Percentiles rank a stretch among this genome's conserved stretches.
phyloP scores from a whole-genome alignment of 2,888 invertebrate genomes.

The Polydrusus pterygomalis region DNA sequence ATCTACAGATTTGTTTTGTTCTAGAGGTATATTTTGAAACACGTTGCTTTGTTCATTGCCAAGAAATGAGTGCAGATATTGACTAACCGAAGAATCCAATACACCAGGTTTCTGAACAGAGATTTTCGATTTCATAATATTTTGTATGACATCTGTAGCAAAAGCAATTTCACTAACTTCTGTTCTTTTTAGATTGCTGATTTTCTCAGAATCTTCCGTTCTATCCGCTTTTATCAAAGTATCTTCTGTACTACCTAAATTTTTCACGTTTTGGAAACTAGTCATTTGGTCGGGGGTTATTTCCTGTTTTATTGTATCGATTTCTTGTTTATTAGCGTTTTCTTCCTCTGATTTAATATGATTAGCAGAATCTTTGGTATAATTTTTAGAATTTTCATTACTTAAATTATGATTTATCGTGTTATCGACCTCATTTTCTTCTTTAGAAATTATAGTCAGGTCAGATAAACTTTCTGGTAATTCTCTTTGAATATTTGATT shows the following conservation, averaged over 20 bases:
- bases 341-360: neutral
- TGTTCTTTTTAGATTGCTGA: conserved; percentile 29
- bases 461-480: neutral
- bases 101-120: conserved; percentile 46
- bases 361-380: neutral
- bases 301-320: neutral
- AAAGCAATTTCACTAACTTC: conserved; percentile 31
- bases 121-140: conserved; percentile 41
- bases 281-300: neutral
- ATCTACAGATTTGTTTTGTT: neutral
- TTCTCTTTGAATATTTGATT: neutral
- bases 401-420: neutral
- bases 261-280: neutral
- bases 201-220: neutral
- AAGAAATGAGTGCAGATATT: conserved; percentile 52
- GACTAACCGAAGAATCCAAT: conserved; percentile 45
- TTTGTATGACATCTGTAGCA: conserved; percentile 31
- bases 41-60: conserved; percentile 42
- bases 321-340: neutral
- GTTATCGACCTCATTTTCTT: neutral
- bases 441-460: too few relatives aligned
- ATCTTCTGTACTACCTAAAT: conserved; percentile 16
- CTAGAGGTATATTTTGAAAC: conserved; percentile 2
- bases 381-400: neutral
- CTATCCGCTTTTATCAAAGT: neutral